phyloP scores from a whole-genome alignment of 1,140 invertebrate genomes.

The Drosophila sechellia region DNA sequence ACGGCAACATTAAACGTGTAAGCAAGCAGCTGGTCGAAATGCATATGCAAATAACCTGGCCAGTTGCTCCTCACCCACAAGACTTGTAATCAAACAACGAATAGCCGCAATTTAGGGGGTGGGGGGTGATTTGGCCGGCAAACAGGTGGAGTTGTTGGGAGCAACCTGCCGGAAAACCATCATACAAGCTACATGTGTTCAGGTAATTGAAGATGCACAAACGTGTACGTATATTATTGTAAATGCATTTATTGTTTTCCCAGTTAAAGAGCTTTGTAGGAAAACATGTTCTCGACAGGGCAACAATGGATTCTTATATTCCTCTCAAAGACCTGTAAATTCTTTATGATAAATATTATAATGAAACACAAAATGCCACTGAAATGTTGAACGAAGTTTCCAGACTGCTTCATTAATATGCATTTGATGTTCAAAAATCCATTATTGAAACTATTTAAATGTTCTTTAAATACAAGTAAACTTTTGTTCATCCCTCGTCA shows the following conservation, averaged over 20 bases:
- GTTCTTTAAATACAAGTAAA: constrained; percentile 10
- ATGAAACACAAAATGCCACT: neutral
- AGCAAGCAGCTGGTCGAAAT: constrained; percentile 52
- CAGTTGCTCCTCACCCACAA: constrained; percentile 42
- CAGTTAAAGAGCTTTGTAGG: neutral
- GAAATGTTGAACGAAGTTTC: neutral
- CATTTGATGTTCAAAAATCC: constrained; percentile 11
- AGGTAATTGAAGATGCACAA: constrained; percentile 32
- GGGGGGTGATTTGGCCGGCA: constrained; percentile 14
- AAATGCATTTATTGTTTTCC: neutral
- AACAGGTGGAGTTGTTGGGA: constrained; percentile 19
- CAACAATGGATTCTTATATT: too few relatives aligned
- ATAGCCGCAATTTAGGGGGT: constrained; percentile 38
- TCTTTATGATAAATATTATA: neutral
- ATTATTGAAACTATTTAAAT: constrained; percentile 33
- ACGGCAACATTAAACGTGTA: constrained; percentile 67
- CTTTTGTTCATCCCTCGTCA: constrained; percentile 16
- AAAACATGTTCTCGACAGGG: neutral
- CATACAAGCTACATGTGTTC: constrained; percentile 37
- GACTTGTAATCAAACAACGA: constrained; percentile 72
- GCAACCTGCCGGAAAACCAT: constrained; percentile 56
- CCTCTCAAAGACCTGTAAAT: too few relatives aligned
- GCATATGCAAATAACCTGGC: constrained; percentile 63
- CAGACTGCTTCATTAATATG: constrained; percentile 7
- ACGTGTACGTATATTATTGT: neutral